Evolutionary conservation across 2,797 vertebrate species (phyloP).

Genomic region (Platyrinchus mystaceus): DNA sequence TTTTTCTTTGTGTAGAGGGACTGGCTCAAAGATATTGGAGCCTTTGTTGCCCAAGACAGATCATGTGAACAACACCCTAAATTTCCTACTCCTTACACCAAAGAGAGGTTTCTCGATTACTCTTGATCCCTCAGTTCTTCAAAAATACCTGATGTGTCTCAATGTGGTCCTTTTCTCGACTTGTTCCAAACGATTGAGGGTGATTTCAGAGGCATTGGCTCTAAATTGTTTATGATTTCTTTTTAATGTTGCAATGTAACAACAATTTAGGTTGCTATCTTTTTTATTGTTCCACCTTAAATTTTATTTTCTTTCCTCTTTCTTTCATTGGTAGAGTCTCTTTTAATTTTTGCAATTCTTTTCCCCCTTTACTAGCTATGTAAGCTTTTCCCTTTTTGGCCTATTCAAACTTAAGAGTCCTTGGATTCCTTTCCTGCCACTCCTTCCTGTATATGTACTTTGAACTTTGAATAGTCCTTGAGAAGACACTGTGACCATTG

Average conservation of each 20-base stretch:
- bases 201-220: not conserved
- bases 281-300: not conserved
- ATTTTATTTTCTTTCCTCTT: not conserved
- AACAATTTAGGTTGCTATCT: not conserved
- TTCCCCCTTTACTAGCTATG: not conserved
- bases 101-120: not conserved
- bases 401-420: not conserved
- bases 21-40: not conserved
- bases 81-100: not conserved
- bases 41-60: not conserved
- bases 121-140: not conserved
- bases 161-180: not conserved
- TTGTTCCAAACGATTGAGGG: not conserved
- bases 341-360: not conserved
- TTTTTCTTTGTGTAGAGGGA: not conserved
- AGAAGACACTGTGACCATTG: not conserved
- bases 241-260: not conserved
- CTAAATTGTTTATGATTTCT: not conserved
- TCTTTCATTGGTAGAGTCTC: not conserved
- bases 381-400: not conserved
- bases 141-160: not conserved
- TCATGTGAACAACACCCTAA: not conserved
- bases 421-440: slow-evolving; percentile 28
- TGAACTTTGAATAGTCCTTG: slow-evolving; percentile 10
- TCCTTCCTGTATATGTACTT: slow-evolving; percentile 33